Evolutionary conservation across 2,797 vertebrate species (phyloP).

Genomic region (Clarias laeviceps): DNA sequence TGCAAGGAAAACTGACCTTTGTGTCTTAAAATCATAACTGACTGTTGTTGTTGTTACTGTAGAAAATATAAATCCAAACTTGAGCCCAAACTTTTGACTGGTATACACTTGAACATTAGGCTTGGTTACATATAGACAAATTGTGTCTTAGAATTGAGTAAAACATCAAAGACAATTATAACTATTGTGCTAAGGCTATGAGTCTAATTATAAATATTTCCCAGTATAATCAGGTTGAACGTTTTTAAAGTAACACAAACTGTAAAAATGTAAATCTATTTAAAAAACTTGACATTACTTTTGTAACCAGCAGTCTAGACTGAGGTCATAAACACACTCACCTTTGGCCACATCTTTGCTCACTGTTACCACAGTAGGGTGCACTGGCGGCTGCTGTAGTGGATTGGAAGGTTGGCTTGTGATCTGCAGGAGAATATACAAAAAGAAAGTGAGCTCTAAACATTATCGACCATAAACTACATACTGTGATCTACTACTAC

Average conservation of each 20-base stretch:
- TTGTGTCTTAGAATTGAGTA: not conserved
- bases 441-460: not conserved
- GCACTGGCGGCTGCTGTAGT: conserved; percentile 73
- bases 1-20: too few relatives aligned
- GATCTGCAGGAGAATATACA: conserved; percentile 60
- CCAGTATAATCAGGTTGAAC: not conserved
- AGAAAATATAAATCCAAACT: too few relatives aligned
- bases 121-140: not conserved
- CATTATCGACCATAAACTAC: not conserved
- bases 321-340: conserved; percentile 56
- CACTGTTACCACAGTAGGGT: conserved; percentile 19
- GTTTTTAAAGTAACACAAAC: not conserved
- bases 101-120: not conserved
- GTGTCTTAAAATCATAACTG: too few relatives aligned
- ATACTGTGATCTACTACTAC: not conserved
- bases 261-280: not conserved
- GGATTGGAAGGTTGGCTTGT: conserved; percentile 66
- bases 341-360: conserved; percentile 58
- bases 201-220: not conserved
- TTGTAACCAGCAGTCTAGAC: not conserved
- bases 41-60: too few relatives aligned
- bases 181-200: not conserved
- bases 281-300: not conserved
- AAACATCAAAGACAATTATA: not conserved
- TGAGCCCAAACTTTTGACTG: too few relatives aligned